These are phyloP conservation scores for Megalurothrips usitatus DNA, from an alignment of 2,888 invertebrate genomes.

Conservation along the genomic window DNA sequence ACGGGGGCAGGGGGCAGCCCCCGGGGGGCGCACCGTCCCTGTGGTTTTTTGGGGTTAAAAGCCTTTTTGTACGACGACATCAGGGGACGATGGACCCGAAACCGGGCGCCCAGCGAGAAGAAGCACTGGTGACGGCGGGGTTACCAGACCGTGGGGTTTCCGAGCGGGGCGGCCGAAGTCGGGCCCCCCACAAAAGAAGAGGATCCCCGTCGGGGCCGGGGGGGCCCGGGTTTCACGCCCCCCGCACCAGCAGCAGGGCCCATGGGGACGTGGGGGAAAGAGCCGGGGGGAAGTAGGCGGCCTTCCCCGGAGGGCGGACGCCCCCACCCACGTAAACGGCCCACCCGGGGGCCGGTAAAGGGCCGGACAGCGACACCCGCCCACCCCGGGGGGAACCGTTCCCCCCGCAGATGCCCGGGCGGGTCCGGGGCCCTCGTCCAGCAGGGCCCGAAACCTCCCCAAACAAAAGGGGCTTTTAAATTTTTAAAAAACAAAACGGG, in stretches of 20 bases:
- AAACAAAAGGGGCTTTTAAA: neutral
- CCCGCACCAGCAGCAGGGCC: conserved; percentile 56
- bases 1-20: neutral
- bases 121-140: conserved; percentile 62
- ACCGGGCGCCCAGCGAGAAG: conserved; percentile 58
- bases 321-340: conserved; percentile 54
- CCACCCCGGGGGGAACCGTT: conserved; percentile 56
- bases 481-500: neutral
- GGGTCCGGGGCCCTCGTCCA: conserved; percentile 51
- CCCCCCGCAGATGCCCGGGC: conserved; percentile 41
- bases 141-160: conserved; percentile 61
- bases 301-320: conserved; percentile 58
- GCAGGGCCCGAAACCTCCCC: conserved; percentile 52
- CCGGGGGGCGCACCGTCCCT: conserved; percentile 44
- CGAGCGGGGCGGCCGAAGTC: conserved; percentile 59
- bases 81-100: conserved; percentile 61
- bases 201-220: conserved; percentile 56
- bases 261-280: conserved; percentile 61
- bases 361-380: conserved; percentile 50
- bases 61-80: conserved; percentile 58
- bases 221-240: conserved; percentile 58
- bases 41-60: conserved; percentile 58
- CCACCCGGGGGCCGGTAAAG: conserved; percentile 52
- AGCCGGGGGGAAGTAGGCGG: conserved; percentile 67
- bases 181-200: conserved; percentile 62